Percentiles rank a stretch among this genome's conserved stretches.
Evolutionary conservation across 2,797 vertebrate species (phyloP).

Genomic region (Pterois miles): DNA sequence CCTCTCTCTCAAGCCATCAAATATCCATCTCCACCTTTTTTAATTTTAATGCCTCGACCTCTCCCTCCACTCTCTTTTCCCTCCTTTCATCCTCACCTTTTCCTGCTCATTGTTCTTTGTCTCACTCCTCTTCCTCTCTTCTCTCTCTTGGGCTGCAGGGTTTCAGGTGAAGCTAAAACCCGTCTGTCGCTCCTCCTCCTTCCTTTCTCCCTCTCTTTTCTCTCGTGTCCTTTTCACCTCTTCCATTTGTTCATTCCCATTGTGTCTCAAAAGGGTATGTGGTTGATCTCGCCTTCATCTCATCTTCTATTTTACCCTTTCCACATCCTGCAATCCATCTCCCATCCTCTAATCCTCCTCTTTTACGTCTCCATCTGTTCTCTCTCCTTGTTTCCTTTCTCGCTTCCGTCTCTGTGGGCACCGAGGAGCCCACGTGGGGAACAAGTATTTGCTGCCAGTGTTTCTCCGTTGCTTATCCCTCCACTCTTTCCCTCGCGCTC

Average conservation of each 20-base stretch:
- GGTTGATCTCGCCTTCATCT: constrained; percentile 27
- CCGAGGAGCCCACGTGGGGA: constrained; percentile 40
- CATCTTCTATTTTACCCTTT: constrained; percentile 31
- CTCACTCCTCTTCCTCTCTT: neutral
- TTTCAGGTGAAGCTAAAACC: neutral
- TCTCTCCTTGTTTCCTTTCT: constrained; percentile 34
- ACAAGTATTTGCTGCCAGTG: constrained; percentile 52
- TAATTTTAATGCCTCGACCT: constrained; percentile 1
- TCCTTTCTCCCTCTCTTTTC: neutral
- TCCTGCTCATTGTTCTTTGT: neutral
- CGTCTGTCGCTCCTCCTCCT: neutral
- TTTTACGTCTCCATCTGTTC: constrained; percentile 51
- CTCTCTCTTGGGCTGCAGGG: too few species aligned
- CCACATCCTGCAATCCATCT: constrained; percentile 25
- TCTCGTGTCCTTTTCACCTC: neutral
- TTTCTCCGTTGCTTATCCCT: constrained; percentile 50
- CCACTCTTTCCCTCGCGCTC: constrained; percentile 32
- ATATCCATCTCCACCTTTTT: constrained; percentile 8
- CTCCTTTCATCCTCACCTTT: neutral
- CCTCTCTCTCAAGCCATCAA: constrained; percentile 17
- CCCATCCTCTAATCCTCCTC: constrained; percentile 34
- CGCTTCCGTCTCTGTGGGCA: constrained; percentile 42
- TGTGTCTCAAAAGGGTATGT: constrained; percentile 9
- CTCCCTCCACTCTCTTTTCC: neutral
- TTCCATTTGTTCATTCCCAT: neutral